phyloP scores from a whole-genome alignment of 2,113 vertebrate genomes.

The Rostratula benghalensis region DNA sequence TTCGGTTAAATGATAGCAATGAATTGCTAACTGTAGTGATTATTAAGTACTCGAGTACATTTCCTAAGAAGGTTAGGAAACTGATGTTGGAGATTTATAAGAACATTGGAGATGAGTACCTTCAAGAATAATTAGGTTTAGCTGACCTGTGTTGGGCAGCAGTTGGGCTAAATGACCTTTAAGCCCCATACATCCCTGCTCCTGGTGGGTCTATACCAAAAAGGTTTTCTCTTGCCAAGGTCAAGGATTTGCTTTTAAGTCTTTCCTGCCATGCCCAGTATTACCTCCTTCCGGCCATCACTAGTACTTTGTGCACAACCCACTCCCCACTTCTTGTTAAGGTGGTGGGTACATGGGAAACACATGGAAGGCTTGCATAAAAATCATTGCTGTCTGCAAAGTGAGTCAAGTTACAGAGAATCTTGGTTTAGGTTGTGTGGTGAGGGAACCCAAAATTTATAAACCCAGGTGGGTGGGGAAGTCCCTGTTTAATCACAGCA shows the following conservation, averaged over 20 bases:
- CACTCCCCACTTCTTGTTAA: not conserved
- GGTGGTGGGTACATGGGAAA: not conserved
- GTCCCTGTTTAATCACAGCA: conserved; percentile 6
- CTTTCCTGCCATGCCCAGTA: not conserved
- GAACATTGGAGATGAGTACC: not conserved
- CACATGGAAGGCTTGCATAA: not conserved
- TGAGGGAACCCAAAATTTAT: not conserved
- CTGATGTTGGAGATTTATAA: not conserved
- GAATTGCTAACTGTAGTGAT: not conserved
- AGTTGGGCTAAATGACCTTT: not conserved
- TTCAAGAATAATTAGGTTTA: not conserved
- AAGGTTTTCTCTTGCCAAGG: not conserved
- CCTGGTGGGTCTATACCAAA: not conserved
- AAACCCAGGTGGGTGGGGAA: not conserved
- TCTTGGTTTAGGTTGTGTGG: not conserved
- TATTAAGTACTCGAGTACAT: not conserved
- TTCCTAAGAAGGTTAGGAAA: not conserved
- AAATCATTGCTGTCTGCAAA: not conserved
- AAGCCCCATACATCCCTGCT: not conserved
- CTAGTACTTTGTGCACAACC: not conserved
- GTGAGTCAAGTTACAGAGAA: not conserved
- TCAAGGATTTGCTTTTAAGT: not conserved
- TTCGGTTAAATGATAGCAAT: not conserved
- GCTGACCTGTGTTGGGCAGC: not conserved
- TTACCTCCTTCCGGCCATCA: not conserved